phyloP scores from a whole-genome alignment of 2,888 invertebrate genomes.

The Tetheella fluctuosa region DNA sequence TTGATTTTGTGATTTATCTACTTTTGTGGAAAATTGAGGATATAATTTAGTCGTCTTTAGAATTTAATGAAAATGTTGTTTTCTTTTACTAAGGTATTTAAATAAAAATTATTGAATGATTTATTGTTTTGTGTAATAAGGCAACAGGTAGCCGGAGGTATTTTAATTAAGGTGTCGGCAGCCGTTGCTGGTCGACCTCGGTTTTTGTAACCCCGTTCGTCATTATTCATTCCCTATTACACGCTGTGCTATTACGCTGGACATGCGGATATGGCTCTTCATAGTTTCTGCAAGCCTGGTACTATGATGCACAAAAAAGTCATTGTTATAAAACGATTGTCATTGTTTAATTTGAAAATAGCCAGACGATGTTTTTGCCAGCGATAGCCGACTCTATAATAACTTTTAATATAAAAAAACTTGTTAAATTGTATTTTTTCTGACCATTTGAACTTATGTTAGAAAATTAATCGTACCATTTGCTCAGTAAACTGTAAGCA shows the following conservation, averaged over 20 bases:
- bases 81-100: neutral
- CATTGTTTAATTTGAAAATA: neutral
- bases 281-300: conserved; percentile 33
- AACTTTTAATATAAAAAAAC: too few relatives aligned
- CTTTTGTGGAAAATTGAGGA: neutral
- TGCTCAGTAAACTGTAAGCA: neutral
- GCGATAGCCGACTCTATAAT: too few relatives aligned
- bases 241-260: too few relatives aligned
- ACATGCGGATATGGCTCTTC: conserved; percentile 25
- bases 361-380: neutral
- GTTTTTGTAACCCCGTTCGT: conserved; percentile 30
- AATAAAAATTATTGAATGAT: neutral
- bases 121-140: conserved; percentile 11
- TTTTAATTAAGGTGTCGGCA: conserved; percentile 17
- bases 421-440: neutral
- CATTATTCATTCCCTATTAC: conserved; percentile 22
- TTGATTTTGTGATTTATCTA: neutral
- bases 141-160: conserved; percentile 12
- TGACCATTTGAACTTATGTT: neutral
- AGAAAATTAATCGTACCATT: neutral
- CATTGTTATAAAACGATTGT: conserved; percentile 18
- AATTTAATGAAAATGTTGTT: neutral
- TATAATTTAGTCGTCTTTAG: neutral
- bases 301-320: conserved; percentile 33
- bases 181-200: conserved; percentile 25